Evolutionary conservation across 2,888 invertebrate genomes (phyloP).

Genomic region (Sphaerophoria rueppellii): DNA sequence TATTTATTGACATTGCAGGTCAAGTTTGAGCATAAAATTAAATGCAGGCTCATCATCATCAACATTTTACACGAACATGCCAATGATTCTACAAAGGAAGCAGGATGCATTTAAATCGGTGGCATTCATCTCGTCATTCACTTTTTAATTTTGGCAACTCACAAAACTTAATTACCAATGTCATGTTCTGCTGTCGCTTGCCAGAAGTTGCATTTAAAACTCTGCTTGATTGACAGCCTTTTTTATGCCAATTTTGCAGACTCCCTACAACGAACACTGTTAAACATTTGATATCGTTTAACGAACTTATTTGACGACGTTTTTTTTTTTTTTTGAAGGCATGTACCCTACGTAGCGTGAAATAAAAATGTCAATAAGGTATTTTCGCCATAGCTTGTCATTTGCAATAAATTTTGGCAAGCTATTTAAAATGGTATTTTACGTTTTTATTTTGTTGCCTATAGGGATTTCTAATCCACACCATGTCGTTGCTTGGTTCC

Average conservation of each 20-base stretch:
- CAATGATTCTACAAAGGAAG: neutral
- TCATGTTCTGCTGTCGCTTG: neutral
- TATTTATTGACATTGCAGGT: no score
- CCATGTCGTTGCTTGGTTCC: constrained; percentile 46
- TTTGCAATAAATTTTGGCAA: constrained; percentile 1
- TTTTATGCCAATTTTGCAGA: neutral
- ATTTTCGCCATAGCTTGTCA: neutral
- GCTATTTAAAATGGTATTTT: constrained; percentile 6
- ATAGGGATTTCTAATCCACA: neutral
- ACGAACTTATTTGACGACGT: neutral
- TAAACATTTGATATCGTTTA: no score
- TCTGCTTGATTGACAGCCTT: neutral
- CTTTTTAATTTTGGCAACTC: neutral
- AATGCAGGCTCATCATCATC: no score
- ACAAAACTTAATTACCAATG: neutral
- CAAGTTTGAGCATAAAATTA: no score
- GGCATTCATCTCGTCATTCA: neutral
- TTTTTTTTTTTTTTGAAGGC: neutral
- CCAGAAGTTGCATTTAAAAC: constrained; percentile 13
- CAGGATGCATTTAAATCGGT: neutral
- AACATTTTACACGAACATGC: neutral
- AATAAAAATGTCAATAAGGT: no score
- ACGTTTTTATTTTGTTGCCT: neutral
- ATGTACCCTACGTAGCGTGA: neutral
- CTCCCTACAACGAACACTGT: no score